Base-by-base conservation (phyloP, 1,140 invertebrate genomes). In the Bombus difficillimus region DNA sequence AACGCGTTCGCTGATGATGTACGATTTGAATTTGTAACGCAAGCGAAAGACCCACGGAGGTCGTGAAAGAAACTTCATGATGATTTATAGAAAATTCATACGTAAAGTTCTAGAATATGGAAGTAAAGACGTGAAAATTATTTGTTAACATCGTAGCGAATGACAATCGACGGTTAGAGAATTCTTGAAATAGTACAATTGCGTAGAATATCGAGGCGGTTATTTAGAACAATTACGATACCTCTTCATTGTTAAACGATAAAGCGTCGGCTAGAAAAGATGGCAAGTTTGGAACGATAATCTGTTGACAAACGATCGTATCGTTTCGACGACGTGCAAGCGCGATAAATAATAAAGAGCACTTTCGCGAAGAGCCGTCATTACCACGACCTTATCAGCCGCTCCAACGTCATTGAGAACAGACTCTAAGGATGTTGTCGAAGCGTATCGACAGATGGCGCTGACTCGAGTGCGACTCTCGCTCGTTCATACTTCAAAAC, bases 351-450 rank as follows among this genome's bases (percentile, higher is more conserved):
- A 72, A 81, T 66, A 41, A 83, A 32, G 37, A 68, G 47, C 39
- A 15, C 39, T 34, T 39, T 62, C 53, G 66, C 68, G 41, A 57
- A 62, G 53, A 59, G n/a, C 68, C 28, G 74, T 37, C 76, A 47
- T 43, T 71, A 75, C 53, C 53, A 59, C 76, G 64, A 79, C 68
- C 39, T 85, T 85, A 85, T 85, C 83, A 85, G 76, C 53, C 25
- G 83, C 32, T 80, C 39, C 47, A 64, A 57, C 47, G 39, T 84
- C 66, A 79, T 72, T 62, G 25, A 59, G 59, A 85, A 41, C 81
- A 25, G 66, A 43, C 64, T 62, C 64, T 53, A 15, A 77, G 83
- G 53, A 59, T 72, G 77, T 78, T 83, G 34, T 53, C 15, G 62
- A 15, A 25, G 37, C 28, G 39, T 80, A 57, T 80, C 64, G 68